Base-by-base conservation (phyloP, 2,113 vertebrate genomes). In the Brachypteracias leptosomus region DNA sequence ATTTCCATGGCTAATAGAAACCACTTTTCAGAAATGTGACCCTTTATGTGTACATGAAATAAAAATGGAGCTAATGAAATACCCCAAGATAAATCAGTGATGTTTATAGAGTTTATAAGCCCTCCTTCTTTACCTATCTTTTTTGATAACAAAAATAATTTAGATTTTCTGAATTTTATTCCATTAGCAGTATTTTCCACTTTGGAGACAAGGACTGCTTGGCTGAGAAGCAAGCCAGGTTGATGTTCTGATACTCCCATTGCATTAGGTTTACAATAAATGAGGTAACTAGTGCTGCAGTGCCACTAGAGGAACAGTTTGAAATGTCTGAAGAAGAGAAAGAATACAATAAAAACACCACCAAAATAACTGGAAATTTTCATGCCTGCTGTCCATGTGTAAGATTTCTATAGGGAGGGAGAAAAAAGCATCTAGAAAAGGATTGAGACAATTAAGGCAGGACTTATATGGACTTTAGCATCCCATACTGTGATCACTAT, bases 61-160 rank as follows among this genome's bases (percentile, higher is more conserved):
- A 90, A 93, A 93, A 96, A 91, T 13, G 5, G 31, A 89, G 17
- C 13, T 72, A 91, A 85, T 88, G 18, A 93, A 90, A 46, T 63
- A 95, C 31, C 38, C n/a, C 40, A 72, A 46, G 52, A 83, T 52
- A 66, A 93, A 85, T 73, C 28, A 84, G 47, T 38, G 18, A 44
- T 85, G 25, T 65, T 94, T 91, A 44, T 10, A 77, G 55, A 58
- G 19, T 78, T 95, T 88, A 46, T 49, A 92, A 84, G 52, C 8
- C 26, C 26, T 84, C 4, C 28, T 75, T 75, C 63, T 66, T 59
- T 84, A 77, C 24, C 44, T 74, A 16, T 14, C 9, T 62, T 68
- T 90, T 51, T 35, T 36, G 10, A 68, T 73, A 67, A 52, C 11
- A 59, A 73, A 73, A 72, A 35, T 44, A 51, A 70, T 84, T 67